These are phyloP conservation scores for Ecdyonurus torrentis DNA, from an alignment of 2,888 invertebrate species.

Conservation along the genomic window DNA sequence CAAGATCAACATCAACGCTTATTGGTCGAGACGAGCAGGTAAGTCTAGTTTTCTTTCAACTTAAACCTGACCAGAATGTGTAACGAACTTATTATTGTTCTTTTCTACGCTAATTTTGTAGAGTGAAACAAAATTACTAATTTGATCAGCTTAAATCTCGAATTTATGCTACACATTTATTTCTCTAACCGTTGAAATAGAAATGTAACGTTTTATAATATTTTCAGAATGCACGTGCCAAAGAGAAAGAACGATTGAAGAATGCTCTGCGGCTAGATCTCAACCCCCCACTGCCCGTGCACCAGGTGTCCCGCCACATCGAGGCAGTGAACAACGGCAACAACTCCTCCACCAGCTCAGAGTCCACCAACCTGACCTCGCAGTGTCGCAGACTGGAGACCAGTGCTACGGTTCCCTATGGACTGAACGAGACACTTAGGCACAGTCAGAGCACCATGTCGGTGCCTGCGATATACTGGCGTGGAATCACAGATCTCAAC, in stretches of 20 bases:
- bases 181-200: too few relatives aligned
- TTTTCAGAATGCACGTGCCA: conserved; percentile 8
- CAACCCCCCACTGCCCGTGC: too few relatives aligned
- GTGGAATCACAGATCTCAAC: conserved; percentile 24
- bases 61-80: too few relatives aligned
- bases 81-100: too few relatives aligned
- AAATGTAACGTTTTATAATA: too few relatives aligned
- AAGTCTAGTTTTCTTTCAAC: neutral
- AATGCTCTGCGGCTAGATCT: conserved; percentile 20
- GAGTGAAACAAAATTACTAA: too few relatives aligned
- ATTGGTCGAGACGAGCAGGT: conserved; percentile 14
- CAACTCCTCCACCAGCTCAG: conserved; percentile 13
- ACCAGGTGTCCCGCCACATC: too few relatives aligned
- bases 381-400: conserved; percentile 32
- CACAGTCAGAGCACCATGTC: conserved; percentile 22
- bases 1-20: conserved; percentile 27
- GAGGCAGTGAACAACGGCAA: conserved; percentile 13
- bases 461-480: conserved; percentile 17
- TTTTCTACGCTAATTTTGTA: too few relatives aligned
- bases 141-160: too few relatives aligned
- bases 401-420: conserved; percentile 47
- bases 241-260: conserved; percentile 21
- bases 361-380: neutral
- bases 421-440: conserved; percentile 26
- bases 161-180: too few relatives aligned